Base-by-base conservation (phyloP, 1,140 invertebrate species). In the Frieseomelitta varia region DNA sequence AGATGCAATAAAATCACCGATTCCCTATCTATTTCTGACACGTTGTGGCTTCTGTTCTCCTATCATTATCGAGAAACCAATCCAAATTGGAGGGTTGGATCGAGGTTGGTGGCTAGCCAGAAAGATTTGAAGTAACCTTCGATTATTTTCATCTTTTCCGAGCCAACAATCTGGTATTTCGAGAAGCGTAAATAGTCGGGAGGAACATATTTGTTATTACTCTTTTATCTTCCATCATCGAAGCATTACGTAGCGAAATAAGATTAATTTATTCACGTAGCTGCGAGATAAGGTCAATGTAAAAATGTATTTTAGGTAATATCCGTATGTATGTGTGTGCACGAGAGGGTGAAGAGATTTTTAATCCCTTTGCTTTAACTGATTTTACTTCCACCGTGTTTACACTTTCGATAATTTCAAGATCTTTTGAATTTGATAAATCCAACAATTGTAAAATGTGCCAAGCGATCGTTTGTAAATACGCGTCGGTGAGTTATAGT, bases 1-100 rank as follows among this genome's bases (percentile, higher is more conserved):
- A 92, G 65, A 89, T 91, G 73, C 86, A 91, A 85, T 90, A 81
- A 90, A 82, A 81, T 86, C 24, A 65, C 11, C 34, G 76, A 74
- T 68, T 17, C 24, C 39, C 55, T 61, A 39, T 72, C 76, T 63
- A 79, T 73, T 65, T 80, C 24, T 47, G 61, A 80, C n/a, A 14
- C 12, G 2, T 53, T 11, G 34, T 24, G 55, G 55, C 75, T 19
- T 47, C 75, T 51, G 73, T 55, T 67, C 69, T 21, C 21, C 19
- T 30, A 19, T 12, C 21, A 39, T 68, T 47, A 58, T 56, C 55
- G 27, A n/a, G 56, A 63, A 77, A 72, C 56, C 24, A 63, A 84
- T 72, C 82, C 17, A 84, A 84, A 47, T 47, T 27, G 14, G 19
- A 14, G 71, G 34, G 34, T 39, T 63, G 39, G 34, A 51, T 47